Conservation (phyloP, 2,888 invertebrate genomes). For the Orgyia antiqua region DNA sequence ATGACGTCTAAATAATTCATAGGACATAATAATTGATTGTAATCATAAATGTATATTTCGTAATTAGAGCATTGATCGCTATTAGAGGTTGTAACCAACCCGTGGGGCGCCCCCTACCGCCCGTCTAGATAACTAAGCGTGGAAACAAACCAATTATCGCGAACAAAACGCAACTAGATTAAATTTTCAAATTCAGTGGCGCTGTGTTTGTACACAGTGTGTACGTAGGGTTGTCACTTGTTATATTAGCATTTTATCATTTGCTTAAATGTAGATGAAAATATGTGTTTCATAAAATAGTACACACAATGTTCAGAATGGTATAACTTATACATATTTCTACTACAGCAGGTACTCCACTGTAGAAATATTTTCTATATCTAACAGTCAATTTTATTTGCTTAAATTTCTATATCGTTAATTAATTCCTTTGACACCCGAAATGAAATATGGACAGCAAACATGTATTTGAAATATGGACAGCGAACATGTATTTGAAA, state of each 20-base stretch:
- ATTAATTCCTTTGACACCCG: no score
- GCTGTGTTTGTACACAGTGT: conserved; percentile 32
- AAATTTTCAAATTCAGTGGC: conserved; percentile 66
- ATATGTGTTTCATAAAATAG: not conserved
- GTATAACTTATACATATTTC: no score
- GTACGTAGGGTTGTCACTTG: conserved; percentile 36
- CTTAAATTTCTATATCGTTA: no score
- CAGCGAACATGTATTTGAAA: no score
- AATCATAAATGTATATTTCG: conserved; percentile 8
- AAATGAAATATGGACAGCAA: no score
- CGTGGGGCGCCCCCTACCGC: conserved; percentile 14
- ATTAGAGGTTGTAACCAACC: conserved; percentile 11
- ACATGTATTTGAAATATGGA: no score
- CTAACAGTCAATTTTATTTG: no score
- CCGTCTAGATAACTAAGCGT: conserved; percentile 48
- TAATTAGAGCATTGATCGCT: conserved; percentile 23
- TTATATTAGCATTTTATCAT: not conserved
- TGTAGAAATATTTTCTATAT: no score
- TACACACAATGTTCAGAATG: not conserved
- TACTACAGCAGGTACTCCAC: no score
- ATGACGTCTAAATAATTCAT: no score
- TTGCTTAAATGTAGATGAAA: no score
- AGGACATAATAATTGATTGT: no score
- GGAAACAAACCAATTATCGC: conserved; percentile 73
- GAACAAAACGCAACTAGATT: conserved; percentile 72